Evolutionary conservation across 2,888 invertebrate species (phyloP).

Genomic region (Gibbula magus): DNA sequence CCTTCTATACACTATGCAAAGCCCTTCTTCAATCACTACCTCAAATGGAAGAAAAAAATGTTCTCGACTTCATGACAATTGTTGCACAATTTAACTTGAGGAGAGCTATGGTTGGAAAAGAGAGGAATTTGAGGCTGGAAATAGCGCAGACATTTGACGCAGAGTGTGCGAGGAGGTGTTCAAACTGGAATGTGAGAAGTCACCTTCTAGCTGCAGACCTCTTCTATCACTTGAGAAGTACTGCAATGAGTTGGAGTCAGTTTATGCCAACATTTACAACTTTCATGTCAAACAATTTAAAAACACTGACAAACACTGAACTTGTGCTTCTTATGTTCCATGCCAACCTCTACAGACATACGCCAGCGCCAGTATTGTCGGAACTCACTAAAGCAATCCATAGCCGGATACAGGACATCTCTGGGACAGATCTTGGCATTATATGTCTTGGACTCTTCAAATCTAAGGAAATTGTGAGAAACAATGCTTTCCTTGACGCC

Average conservation of each 20-base stretch:
- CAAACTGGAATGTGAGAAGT: background rate
- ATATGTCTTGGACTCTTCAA: background rate
- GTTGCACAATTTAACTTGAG: background rate
- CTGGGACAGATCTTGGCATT: background rate
- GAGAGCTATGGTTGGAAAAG: background rate
- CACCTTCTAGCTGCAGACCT: conserved; percentile 13
- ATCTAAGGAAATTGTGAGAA: background rate
- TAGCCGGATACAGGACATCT: background rate
- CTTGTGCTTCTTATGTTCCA: conserved; percentile 15
- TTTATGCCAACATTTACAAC: background rate
- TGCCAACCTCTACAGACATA: conserved; percentile 2
- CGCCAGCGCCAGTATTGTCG: background rate
- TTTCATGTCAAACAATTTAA: background rate
- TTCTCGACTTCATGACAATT: background rate
- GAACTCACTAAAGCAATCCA: background rate
- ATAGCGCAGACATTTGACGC: background rate
- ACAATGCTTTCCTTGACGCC: background rate
- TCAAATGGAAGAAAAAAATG: background rate
- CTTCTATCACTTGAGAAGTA: conserved; percentile 7
- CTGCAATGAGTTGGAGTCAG: background rate
- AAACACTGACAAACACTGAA: background rate
- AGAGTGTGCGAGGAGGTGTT: background rate
- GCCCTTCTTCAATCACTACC: background rate
- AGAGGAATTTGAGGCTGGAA: background rate
- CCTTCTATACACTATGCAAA: background rate